These are phyloP conservation scores for Mongoloraphidia duomilia DNA, from an alignment of 2,888 invertebrate genomes.

Conservation along the genomic window DNA sequence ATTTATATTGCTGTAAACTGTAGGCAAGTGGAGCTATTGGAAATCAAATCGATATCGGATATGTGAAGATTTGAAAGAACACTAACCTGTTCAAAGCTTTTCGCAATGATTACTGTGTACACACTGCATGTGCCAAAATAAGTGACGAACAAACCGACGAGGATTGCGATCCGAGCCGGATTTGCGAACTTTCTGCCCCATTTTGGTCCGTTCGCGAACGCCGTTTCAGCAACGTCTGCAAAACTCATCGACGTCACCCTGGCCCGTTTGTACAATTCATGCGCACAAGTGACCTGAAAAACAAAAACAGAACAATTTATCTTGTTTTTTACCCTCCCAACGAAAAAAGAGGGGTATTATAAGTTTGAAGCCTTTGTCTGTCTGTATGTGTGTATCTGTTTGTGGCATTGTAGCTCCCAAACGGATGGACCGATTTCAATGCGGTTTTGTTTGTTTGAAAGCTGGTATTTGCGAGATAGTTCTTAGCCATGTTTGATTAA, in stretches of 20 bases:
- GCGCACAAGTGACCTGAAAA: constrained; percentile 65
- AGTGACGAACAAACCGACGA: constrained; percentile 70
- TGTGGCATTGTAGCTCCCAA: no score
- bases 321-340: no score
- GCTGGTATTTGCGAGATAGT: no score
- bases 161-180: constrained; percentile 52
- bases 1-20: no score
- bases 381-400: no score
- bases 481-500: no score
- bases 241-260: constrained; percentile 65
- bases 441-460: no score
- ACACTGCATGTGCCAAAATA: constrained; percentile 97
- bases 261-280: constrained; percentile 59
- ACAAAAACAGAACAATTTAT: not conserved
- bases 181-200: constrained; percentile 47
- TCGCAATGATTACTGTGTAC: constrained; percentile 85
- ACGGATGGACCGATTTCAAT: no score
- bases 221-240: constrained; percentile 70
- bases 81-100: constrained; percentile 57
- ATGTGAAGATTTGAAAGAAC: not conserved
- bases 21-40: no score
- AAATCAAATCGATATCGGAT: not conserved
- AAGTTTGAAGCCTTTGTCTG: no score
- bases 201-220: constrained; percentile 64
- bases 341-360: no score